A percentile compares a stretch with the other conserved stretches of the same genome.
phyloP scores from a whole-genome alignment of 2,888 invertebrate genomes.

The Chrysolina oricalcia region DNA sequence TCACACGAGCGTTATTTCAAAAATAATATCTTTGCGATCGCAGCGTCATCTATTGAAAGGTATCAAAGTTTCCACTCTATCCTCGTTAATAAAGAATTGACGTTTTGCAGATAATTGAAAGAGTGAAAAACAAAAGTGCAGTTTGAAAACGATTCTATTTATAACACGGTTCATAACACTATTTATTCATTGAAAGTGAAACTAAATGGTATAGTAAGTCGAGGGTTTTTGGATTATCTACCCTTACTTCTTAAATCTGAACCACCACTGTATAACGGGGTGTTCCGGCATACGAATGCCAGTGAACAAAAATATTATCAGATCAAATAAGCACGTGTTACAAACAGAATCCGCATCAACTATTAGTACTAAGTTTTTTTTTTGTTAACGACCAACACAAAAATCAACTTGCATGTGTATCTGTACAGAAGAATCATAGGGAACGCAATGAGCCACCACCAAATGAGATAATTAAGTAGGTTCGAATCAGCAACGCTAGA shows the following conservation, averaged over 20 bases:
- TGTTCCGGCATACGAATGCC: no score
- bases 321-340: neutral
- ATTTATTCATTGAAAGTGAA: neutral
- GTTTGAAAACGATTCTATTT: neutral
- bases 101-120: no score
- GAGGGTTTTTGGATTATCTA: no score
- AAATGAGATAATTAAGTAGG: conserved; percentile 6
- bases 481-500: neutral
- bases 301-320: neutral
- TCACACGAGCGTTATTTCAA: no score
- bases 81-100: neutral
- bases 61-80: no score
- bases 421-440: conserved; percentile 29
- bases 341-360: neutral
- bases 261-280: neutral
- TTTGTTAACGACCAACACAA: conserved; percentile 8
- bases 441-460: conserved; percentile 53
- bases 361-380: neutral
- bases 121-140: neutral
- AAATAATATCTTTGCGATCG: no score
- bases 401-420: conserved; percentile 22
- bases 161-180: neutral
- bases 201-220: neutral
- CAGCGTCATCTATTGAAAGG: no score
- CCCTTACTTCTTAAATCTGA: neutral